Evolutionary conservation across 2,113 vertebrate species (phyloP), one percentile per base, ranked within the genome.

Genomic region (Paramisgurnus dabryanus): DNA sequence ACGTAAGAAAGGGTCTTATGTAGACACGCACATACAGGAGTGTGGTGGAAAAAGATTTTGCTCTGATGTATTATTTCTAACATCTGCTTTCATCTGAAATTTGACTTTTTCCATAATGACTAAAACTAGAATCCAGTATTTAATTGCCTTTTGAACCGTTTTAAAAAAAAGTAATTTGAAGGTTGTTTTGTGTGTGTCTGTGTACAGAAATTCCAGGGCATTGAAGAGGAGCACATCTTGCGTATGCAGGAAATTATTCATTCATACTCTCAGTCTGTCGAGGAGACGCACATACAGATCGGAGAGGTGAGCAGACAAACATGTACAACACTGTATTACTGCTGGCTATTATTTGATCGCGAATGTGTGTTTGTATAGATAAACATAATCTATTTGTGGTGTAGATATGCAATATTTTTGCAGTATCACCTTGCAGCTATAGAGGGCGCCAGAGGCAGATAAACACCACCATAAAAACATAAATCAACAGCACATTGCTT

Each of bases 221-320:
- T 98, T 61, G 97, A 99, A 93, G 96, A 98, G 93, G 95, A 86
- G 66, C 96, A 99, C 89, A 92, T 98, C 66, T 83, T 96, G 84
- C 96, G 94, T 79, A 96, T 98, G 95, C 98, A 98, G 89, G 95
- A 96, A 86, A 98, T 99, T 87, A 96, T 98, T 85, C 93, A 90
- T 77, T 95, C 94, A 0, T 96, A 97, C 85, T 95, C 95, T 73
- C 94, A 93, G 87, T 96, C 95, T 22, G 90, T 98, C 82, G 96
- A 96, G 67, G 97, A 98, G 90, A 96, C 95, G 7, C 95, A 99
- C 89, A 78, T 94, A 63, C 96, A 98, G 64, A 97, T 98, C 72
- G 96, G 94, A 89, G 96, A 97, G 95, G 97, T 98, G 90, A 93
- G 91, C 67, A 53, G 22, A 73, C 67, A 79, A 18, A 43, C 71